phyloP scores from a whole-genome alignment of 2,888 invertebrate genomes.

The Bellardia bayeri region DNA sequence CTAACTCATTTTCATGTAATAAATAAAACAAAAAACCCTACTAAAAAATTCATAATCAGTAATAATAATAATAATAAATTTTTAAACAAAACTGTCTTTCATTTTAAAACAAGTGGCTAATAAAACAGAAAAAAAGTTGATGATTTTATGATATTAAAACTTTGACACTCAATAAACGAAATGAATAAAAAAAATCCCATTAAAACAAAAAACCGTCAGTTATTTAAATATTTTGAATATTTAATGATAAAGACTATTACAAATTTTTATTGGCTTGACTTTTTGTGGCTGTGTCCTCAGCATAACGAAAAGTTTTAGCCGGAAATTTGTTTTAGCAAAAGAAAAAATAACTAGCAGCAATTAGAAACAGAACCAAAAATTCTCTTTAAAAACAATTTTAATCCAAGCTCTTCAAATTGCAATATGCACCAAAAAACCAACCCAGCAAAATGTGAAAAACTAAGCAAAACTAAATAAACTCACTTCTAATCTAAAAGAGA shows the following conservation, averaged over 20 bases:
- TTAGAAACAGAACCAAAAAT: background rate
- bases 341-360: conserved; percentile 70
- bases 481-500: background rate
- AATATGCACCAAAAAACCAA: conserved; percentile 62
- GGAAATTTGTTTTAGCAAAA: conserved; percentile 73
- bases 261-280: conserved; percentile 71
- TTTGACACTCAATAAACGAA: conserved; percentile 80
- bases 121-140: conserved; percentile 74
- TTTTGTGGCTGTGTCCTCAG: conserved; percentile 49
- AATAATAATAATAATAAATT: conserved; percentile 22
- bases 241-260: conserved; percentile 40
- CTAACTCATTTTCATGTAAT: conserved; percentile 49
- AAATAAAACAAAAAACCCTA: conserved; percentile 37
- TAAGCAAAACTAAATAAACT: background rate
- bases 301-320: conserved; percentile 65
- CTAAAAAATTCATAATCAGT: conserved; percentile 27
- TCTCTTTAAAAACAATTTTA: conserved; percentile 17
- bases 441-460: conserved; percentile 11
- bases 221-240: conserved; percentile 50
- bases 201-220: conserved; percentile 69
- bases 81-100: conserved; percentile 57
- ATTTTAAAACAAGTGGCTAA: conserved; percentile 22
- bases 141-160: conserved; percentile 84
- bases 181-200: conserved; percentile 60
- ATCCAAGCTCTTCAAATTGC: conserved; percentile 40